Evolutionary conservation across 2,113 vertebrate species (phyloP).

Genomic region (Capricornis sumatraensis): DNA sequence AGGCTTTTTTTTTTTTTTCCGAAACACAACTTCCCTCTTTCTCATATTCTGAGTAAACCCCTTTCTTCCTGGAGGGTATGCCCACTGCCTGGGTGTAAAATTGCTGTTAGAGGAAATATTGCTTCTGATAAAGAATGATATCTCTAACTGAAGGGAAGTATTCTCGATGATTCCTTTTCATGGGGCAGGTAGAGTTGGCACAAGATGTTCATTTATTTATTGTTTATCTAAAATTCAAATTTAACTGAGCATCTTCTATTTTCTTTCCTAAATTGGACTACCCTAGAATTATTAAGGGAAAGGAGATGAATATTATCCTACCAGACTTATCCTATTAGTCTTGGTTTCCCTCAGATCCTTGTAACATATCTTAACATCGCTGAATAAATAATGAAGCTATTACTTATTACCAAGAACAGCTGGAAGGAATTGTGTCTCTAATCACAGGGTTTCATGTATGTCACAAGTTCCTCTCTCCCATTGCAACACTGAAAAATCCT

Average conservation of each 20-base stretch:
- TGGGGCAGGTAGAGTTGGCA: not conserved
- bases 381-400: not conserved
- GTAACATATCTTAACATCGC: not conserved
- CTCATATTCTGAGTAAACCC: not conserved
- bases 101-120: not conserved
- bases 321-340: not conserved
- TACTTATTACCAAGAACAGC: not conserved
- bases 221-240: not conserved
- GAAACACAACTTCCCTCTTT: not conserved
- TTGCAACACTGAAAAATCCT: rapidly evolving
- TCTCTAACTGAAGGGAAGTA: not conserved
- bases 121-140: not conserved
- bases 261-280: not conserved
- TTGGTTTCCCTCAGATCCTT: not conserved
- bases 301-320: not conserved
- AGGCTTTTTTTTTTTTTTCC: not conserved
- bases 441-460: not conserved
- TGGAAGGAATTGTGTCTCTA: not conserved
- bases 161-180: not conserved
- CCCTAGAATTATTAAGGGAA: not conserved
- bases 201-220: not conserved
- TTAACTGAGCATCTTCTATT: not conserved
- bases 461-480: rapidly evolving
- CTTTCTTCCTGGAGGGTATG: not conserved
- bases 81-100: not conserved